These are phyloP conservation scores for Lophius americanus DNA, from an alignment of 2,797 vertebrate species.

Conservation along the genomic window DNA sequence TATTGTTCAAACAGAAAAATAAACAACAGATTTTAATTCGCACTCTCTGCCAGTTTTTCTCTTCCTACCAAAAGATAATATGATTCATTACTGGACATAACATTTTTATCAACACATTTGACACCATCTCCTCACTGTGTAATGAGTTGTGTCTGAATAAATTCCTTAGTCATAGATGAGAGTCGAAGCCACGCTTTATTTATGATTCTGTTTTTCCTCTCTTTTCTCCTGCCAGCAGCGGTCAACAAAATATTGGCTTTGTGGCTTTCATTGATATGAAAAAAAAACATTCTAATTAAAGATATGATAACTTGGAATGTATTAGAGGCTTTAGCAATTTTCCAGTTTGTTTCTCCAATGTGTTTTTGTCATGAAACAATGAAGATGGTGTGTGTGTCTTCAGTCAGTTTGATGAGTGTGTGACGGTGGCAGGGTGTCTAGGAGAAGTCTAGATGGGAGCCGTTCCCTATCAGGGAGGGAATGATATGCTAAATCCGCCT, in stretches of 20 bases:
- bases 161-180: constrained; percentile 49
- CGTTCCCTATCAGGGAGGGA: constrained; percentile 75
- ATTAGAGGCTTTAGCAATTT: constrained; percentile 58
- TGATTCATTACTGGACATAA: constrained; percentile 58
- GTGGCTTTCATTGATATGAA: constrained; percentile 43
- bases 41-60: constrained; percentile 21
- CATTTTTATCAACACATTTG: constrained; percentile 35
- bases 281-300: constrained; percentile 52
- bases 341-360: constrained; percentile 26
- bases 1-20: constrained; percentile 53
- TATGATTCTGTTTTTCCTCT: background rate
- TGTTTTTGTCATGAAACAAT: constrained; percentile 37
- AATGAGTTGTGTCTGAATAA: constrained; percentile 55
- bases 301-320: constrained; percentile 54
- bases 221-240: constrained; percentile 16
- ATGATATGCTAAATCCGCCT: constrained; percentile 78
- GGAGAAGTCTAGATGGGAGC: constrained; percentile 71
- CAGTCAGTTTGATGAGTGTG: constrained; percentile 58
- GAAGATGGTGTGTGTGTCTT: constrained; percentile 24
- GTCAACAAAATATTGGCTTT: constrained; percentile 41
- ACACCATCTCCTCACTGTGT: constrained; percentile 33
- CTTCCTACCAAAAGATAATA: constrained; percentile 56
- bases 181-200: constrained; percentile 6
- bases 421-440: constrained; percentile 46
- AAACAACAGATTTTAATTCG: constrained; percentile 62